Evolutionary conservation across 2,888 invertebrate genomes (phyloP).

Genomic region (Brachycybe producta): DNA sequence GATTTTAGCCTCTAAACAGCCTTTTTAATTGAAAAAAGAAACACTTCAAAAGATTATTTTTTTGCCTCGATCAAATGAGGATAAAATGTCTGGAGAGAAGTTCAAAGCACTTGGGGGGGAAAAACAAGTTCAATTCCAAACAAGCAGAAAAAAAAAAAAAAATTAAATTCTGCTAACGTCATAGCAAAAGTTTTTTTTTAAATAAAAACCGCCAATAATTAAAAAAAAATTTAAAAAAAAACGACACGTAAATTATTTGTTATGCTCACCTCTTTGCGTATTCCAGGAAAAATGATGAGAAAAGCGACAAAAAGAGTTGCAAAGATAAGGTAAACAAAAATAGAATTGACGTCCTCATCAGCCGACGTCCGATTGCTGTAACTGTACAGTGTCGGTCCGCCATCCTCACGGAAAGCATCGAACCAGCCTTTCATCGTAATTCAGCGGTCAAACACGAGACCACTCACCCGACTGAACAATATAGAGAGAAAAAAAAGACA

Average conservation of each 20-base stretch:
- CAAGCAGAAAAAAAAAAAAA: not conserved
- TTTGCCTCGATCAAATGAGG: too few relatives aligned
- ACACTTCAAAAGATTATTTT: too few relatives aligned
- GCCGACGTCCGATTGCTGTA: conserved; percentile 91
- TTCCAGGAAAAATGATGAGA: conserved; percentile 88
- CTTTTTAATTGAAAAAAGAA: too few relatives aligned
- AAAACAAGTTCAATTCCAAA: not conserved
- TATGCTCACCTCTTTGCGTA: conserved; percentile 65
- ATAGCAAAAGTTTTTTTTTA: not conserved
- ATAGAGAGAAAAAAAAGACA: too few relatives aligned
- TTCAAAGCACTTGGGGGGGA: too few relatives aligned
- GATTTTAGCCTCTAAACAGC: too few relatives aligned
- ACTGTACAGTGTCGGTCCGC: conserved; percentile 90
- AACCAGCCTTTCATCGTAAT: conserved; percentile 79
- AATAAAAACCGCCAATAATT: not conserved
- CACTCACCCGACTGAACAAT: conserved; percentile 15
- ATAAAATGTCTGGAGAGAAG: too few relatives aligned
- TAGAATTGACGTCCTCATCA: conserved; percentile 78
- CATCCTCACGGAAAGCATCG: conserved; percentile 91
- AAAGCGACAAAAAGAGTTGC: conserved; percentile 86
- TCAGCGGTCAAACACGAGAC: conserved; percentile 13
- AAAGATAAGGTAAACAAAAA: conserved; percentile 73
- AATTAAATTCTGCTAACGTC: not conserved
- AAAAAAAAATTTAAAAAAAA: conserved; percentile 1
- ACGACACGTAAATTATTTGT: too few relatives aligned